Base-by-base conservation (phyloP, 1,140 invertebrate genomes). In the Arion vulgaris region DNA sequence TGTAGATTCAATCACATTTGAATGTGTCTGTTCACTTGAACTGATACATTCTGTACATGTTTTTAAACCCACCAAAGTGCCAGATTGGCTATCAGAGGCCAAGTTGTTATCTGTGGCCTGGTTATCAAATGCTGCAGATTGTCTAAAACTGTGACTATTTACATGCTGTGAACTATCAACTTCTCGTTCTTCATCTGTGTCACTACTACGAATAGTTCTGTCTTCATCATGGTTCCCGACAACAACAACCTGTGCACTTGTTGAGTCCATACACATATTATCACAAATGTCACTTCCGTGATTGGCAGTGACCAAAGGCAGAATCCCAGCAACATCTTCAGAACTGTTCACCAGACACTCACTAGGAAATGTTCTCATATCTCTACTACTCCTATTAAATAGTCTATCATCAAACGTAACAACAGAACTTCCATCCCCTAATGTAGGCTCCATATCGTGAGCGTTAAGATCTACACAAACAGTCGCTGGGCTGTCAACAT, bases 311-410 rank as follows among this genome's bases (percentile, higher is more conserved):
- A n/a, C 26, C 78, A 80, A 80, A 49, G 78, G 68, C 74, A 76
- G 11, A 1, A 49, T 53, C 17, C 38, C 62, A 62, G 66, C 66
- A 74, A 81, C 32, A 41, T 81, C 80, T 36, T 81, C 80, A 17
- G 80, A 81, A 74, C 80, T 81, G 45, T 81, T 81, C 45, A 81
- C 80, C 51, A 74, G 80, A 49, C 80, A 81, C 15, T 81, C 80
- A 32, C 66, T 45, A 0, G 26, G 36, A 15, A 49, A 71, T 28
- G 45, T 80, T 39, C 45, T 53, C 45, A 39, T 71, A 1, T 80
- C 68, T 23, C 68, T 53, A 80, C 78, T 15, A 32, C 39, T n/a
- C 17, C 51, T 45, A n/a, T 34, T 38, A 74, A 81, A 81, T 36
- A 53, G 74, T 26, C 80, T 81, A 36, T 81, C 51, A 41, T 53